Conservation (phyloP, 2,113 vertebrate genomes). For the Candoia aspera region DNA sequence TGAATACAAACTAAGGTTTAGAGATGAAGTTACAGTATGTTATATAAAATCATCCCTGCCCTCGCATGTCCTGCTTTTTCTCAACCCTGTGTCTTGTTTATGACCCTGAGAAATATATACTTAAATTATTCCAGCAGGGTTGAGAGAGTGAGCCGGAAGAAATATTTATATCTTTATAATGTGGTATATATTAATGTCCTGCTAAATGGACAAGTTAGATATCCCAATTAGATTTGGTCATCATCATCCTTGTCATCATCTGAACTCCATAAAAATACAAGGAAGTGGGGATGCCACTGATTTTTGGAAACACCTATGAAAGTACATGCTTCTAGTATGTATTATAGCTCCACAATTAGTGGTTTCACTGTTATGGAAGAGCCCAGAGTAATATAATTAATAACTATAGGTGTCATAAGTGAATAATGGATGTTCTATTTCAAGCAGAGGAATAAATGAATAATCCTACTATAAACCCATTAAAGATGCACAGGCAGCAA, state of each 20-base stretch:
- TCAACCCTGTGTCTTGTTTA: background rate
- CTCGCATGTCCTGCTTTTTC: background rate
- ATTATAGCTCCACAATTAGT: constrained; percentile 63
- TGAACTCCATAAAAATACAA: constrained; percentile 19
- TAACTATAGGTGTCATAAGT: constrained; percentile 60
- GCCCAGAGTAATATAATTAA: constrained; percentile 63
- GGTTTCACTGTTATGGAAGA: constrained; percentile 48
- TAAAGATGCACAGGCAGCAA: constrained; percentile 57
- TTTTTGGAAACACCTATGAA: constrained; percentile 38
- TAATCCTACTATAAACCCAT: constrained; percentile 61
- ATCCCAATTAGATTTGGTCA: constrained; percentile 14
- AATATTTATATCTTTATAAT: constrained; percentile 37
- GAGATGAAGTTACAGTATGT: background rate
- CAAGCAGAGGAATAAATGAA: constrained; percentile 61
- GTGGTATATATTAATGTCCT: background rate
- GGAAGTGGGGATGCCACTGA: background rate
- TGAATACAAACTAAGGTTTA: background rate
- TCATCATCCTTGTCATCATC: background rate
- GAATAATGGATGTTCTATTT: constrained; percentile 63
- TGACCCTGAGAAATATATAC: constrained; percentile 36
- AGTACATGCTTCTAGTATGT: constrained; percentile 36
- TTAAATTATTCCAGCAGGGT: constrained; percentile 37
- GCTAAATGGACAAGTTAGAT: constrained; percentile 18
- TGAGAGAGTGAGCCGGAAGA: background rate
- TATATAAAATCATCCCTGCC: background rate